Evolutionary conservation across 2,888 invertebrate genomes (phyloP), one percentile per base, ranked within the genome.

Genomic region (Dryobota labecula): DNA sequence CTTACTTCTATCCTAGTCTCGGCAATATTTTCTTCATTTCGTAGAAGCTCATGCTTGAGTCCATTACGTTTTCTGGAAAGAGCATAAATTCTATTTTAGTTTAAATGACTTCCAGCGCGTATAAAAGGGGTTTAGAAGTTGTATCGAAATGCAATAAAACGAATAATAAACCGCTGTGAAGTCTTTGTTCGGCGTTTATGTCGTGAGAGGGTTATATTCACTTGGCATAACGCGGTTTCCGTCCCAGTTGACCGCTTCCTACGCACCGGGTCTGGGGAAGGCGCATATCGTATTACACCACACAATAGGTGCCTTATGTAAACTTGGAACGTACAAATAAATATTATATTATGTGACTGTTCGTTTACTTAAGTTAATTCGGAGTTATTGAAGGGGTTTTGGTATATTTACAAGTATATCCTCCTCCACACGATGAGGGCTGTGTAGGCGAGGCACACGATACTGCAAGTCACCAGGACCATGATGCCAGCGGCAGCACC

Each of bases 1-100:
- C 90, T 87, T 88, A 96, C 96, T 88, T 96, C 95, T 86, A 96
- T 94, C 86, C 95, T 92, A 45, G 95, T 96, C 83, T 96, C 96
- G 18, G 94, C 95, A 70, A 95, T 87, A 70, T 90, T 90, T 78
- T 95, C 95, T 85, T 96, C 96, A 75, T 95, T 95, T 79, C 94
- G 89, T 71, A 96, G 86, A 67, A 95, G 89, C 79, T 95, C 95
- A 80, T 96, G 96, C 84, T 96, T 96, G 38, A 95, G 88, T 30
- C 95, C 95, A 84, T 95, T 93, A 80, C 92, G 90, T 86, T 94
- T 94, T 81, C 96, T 96, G 93, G 67, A 93, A 94, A 76, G 79
- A 70, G 45, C 82, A 77, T 73, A 77, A 82, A 81, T 64, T 80
- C 18, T 69, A 57, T 67, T 64, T 64, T 51, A 62, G 47, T 76